Conservation (phyloP, 2,888 invertebrate genomes). For the Bombylius discolor region DNA sequence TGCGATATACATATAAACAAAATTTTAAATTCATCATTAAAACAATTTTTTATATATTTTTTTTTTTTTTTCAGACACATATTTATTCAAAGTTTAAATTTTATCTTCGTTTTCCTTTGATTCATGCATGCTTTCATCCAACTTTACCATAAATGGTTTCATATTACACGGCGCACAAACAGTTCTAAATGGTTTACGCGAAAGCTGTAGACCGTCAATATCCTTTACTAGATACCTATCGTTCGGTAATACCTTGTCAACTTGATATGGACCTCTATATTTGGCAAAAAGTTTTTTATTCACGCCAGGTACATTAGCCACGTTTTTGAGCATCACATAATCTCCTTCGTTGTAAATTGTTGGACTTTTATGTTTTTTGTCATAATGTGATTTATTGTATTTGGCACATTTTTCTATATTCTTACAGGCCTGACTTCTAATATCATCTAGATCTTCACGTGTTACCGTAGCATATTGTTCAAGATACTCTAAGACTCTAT, state of each 20-base stretch:
- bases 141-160: not conserved
- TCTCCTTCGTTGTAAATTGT: conserved; percentile 11
- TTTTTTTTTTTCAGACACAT: no score
- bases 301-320: conserved; percentile 12
- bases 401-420: conserved; percentile 16
- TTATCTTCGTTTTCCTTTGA: no score
- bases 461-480: not conserved
- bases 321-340: conserved; percentile 17
- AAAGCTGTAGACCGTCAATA: conserved; percentile 11
- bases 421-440: conserved; percentile 11
- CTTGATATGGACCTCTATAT: conserved; percentile 18
- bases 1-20: no score
- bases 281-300: conserved; percentile 18
- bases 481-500: conserved; percentile 13
- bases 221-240: conserved; percentile 18
- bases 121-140: no score
- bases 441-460: not conserved
- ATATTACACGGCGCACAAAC: not conserved
- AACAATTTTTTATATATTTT: no score
- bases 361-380: not conserved
- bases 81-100: no score
- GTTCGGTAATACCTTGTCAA: conserved; percentile 15
- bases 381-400: conserved; percentile 2
- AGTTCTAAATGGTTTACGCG: not conserved
- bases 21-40: no score